Evolutionary conservation across 2,888 invertebrate genomes (phyloP).

Genomic region (Epirrhoe alternata): DNA sequence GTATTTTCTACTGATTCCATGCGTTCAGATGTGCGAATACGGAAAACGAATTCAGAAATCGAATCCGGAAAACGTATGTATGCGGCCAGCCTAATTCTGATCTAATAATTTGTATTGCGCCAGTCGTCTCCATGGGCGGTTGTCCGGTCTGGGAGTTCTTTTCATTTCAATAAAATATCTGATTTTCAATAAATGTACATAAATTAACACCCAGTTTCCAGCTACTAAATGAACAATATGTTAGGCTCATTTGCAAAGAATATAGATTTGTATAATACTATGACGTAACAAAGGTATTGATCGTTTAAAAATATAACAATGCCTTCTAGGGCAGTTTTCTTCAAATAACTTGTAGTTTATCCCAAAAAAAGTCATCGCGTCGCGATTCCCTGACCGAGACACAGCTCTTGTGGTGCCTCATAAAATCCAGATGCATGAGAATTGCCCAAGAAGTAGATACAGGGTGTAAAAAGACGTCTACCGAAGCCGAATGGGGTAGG

Average conservation of each 20-base stretch:
- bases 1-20: too few species aligned
- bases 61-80: too few species aligned
- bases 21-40: too few species aligned
- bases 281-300: constrained; percentile 1
- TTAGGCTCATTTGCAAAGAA: constrained; percentile 21
- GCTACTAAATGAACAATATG: constrained; percentile 4
- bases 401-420: too few species aligned
- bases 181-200: constrained; percentile 15
- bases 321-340: background rate
- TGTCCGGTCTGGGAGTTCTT: background rate
- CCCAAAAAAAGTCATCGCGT: background rate
- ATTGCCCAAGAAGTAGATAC: too few species aligned
- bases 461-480: too few species aligned
- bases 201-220: constrained; percentile 9
- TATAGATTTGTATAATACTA: constrained; percentile 22
- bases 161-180: background rate
- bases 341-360: background rate
- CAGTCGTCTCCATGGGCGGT: background rate
- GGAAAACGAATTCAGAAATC: too few species aligned
- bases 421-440: too few species aligned
- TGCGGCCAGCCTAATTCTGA: too few species aligned
- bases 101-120: background rate
- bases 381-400: too few species aligned
- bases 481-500: too few species aligned
- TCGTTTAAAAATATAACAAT: background rate